These are phyloP conservation scores for Archips xylosteana DNA, from an alignment of 2,888 invertebrate genomes.

Conservation along the genomic window DNA sequence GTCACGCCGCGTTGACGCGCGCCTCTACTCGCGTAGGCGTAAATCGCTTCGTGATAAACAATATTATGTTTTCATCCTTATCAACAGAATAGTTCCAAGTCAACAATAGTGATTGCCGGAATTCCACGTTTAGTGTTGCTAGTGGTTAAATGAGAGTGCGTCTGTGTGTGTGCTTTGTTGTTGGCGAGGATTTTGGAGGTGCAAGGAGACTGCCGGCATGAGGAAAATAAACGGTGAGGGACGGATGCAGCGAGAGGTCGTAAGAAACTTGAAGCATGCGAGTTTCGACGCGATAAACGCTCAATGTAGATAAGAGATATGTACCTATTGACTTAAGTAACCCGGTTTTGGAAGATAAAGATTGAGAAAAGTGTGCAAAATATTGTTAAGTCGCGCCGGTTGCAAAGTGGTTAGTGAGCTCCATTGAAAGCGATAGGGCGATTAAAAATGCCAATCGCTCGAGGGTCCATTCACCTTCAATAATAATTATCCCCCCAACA, in stretches of 20 bases:
- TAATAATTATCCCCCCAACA: constrained; percentile 32
- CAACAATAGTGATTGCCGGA: constrained; percentile 50
- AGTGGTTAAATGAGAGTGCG: constrained; percentile 70
- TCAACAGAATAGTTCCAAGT: constrained; percentile 64
- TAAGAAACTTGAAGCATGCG: constrained; percentile 47
- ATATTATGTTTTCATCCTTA: constrained; percentile 73
- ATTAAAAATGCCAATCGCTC: constrained; percentile 38
- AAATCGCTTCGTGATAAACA: constrained; percentile 78
- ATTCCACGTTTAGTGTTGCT: constrained; percentile 60
- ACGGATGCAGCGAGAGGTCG: constrained; percentile 40
- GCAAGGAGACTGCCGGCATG: constrained; percentile 78
- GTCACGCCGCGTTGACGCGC: constrained; percentile 85
- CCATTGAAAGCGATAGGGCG: constrained; percentile 41
- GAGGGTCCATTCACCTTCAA: constrained; percentile 33
- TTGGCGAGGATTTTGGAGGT: constrained; percentile 80
- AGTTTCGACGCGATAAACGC: constrained; percentile 43
- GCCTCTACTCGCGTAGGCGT: constrained; percentile 80
- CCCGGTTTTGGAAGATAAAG: constrained; percentile 61
- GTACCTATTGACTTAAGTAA: constrained; percentile 55
- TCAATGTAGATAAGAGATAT: constrained; percentile 57
- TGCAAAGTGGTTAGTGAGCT: constrained; percentile 7
- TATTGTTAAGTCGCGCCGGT: constrained; percentile 22
- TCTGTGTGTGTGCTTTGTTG: constrained; percentile 79
- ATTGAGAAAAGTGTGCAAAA: constrained; percentile 34
- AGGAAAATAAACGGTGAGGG: constrained; percentile 83